Evolutionary conservation across 2,888 invertebrate genomes (phyloP).

Genomic region (Callyntrura sp.): DNA sequence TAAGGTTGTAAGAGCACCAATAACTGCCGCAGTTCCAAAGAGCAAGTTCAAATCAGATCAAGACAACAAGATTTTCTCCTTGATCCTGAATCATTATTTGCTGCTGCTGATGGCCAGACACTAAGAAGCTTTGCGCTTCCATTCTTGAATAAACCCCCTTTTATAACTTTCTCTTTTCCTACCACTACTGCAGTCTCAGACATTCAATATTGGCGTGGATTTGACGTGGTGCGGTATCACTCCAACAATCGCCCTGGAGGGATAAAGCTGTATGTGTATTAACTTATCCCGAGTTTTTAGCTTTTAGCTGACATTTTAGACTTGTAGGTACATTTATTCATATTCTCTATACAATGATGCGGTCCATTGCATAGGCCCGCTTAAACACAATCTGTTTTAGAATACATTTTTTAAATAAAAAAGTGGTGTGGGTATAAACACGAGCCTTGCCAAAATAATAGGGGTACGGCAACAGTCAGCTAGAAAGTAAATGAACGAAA

Average conservation of each 20-base stretch:
- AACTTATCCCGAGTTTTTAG: too few species aligned
- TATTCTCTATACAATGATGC: too few species aligned
- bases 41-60: slow-evolving; percentile 55
- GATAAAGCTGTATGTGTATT: not conserved
- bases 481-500: not conserved
- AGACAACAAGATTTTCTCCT: slow-evolving; percentile 39
- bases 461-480: slow-evolving; percentile 20
- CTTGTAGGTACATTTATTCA: too few species aligned
- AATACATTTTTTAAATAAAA: too few species aligned
- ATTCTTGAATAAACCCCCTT: slow-evolving; percentile 13
- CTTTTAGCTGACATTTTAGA: too few species aligned
- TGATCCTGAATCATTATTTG: slow-evolving; percentile 27
- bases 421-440: too few species aligned
- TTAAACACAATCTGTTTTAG: not conserved
- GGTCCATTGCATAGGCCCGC: not conserved
- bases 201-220: too few species aligned
- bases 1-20: too few species aligned
- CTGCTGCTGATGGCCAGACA: slow-evolving; percentile 7
- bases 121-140: slow-evolving; percentile 25
- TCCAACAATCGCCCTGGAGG: too few species aligned
- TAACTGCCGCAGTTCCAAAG: not conserved
- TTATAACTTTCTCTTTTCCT: not conserved
- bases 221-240: too few species aligned
- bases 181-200: not conserved
- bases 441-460: too few species aligned